These are phyloP conservation scores for Pharmacophagus antenor DNA, from an alignment of 2,888 invertebrate species.

Conservation along the genomic window DNA sequence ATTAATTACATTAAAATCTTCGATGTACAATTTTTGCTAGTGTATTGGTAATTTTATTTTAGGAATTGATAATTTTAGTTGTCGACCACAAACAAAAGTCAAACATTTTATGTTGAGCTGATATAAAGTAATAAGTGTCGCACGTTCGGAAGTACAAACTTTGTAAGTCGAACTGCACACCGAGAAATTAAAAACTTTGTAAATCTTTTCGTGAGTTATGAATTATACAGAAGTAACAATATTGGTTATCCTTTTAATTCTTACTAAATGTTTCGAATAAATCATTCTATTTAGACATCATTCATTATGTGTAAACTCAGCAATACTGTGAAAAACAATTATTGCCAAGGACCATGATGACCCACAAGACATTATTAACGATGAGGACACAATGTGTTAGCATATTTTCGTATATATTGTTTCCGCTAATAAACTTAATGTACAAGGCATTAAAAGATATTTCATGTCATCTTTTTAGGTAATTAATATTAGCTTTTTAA, in stretches of 20 bases:
- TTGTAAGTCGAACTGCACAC: background rate
- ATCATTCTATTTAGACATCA: too few species aligned
- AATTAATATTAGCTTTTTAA: background rate
- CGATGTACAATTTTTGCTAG: too few species aligned
- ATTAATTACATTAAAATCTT: background rate
- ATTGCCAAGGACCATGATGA: too few species aligned
- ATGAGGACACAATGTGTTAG: too few species aligned
- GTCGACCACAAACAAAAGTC: background rate
- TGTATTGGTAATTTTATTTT: too few species aligned
- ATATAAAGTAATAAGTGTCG: background rate
- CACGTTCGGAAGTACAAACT: background rate
- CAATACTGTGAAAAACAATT: too few species aligned
- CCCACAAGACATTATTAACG: too few species aligned
- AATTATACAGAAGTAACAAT: background rate
- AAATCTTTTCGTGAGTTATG: slow-evolving; percentile 9
- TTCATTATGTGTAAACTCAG: too few species aligned
- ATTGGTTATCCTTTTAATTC: background rate
- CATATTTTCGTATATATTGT: too few species aligned
- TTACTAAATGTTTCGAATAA: too few species aligned
- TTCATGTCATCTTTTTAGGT: background rate
- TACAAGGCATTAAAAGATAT: background rate
- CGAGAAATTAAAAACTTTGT: slow-evolving; percentile 10
- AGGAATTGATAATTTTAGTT: background rate
- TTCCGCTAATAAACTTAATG: too few species aligned
- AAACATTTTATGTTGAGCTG: background rate